Conservation (phyloP, 2,113 vertebrate species). For the Coregonus clupeaformis region DNA sequence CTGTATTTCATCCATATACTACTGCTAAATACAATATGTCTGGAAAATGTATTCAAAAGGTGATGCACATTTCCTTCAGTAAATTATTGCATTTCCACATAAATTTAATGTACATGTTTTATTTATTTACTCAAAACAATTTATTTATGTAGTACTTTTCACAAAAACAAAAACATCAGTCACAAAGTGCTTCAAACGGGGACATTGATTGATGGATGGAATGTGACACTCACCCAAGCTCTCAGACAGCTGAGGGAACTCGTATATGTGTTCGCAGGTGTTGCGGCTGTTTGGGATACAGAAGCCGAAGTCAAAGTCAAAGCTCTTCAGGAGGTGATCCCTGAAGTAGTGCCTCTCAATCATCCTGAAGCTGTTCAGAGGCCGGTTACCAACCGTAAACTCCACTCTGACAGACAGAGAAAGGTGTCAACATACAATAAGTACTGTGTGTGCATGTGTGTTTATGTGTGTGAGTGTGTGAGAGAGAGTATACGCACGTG, state of each 20-base stretch:
- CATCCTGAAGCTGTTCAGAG: slow-evolving; percentile 91
- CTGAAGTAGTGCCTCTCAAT: slow-evolving; percentile 93
- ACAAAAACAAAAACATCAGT: too few species aligned
- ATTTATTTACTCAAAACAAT: too few species aligned
- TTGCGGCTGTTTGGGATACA: slow-evolving; percentile 95
- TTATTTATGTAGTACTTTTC: too few species aligned
- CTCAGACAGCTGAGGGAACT: slow-evolving; percentile 93
- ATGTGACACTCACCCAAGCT: slow-evolving; percentile 76
- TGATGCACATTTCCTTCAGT: not conserved
- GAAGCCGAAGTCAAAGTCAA: slow-evolving; percentile 96
- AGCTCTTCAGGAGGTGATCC: slow-evolving; percentile 91
- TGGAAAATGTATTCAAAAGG: too few species aligned
- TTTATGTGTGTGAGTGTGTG: not conserved
- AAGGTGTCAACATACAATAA: not conserved
- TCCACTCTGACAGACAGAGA: slow-evolving; percentile 78
- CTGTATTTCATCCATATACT: not conserved
- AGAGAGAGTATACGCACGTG: slow-evolving; percentile 78
- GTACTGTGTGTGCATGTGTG: not conserved
- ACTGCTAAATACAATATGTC: too few species aligned
- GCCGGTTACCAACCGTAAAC: slow-evolving; percentile 89
- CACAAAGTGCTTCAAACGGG: too few species aligned
- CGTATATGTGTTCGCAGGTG: slow-evolving; percentile 94
- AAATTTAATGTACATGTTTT: not conserved
- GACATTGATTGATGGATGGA: too few species aligned
- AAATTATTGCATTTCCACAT: not conserved